These are phyloP conservation scores for Drosophila gaucha DNA, from an alignment of 2,888 invertebrate species.

Conservation along the genomic window DNA sequence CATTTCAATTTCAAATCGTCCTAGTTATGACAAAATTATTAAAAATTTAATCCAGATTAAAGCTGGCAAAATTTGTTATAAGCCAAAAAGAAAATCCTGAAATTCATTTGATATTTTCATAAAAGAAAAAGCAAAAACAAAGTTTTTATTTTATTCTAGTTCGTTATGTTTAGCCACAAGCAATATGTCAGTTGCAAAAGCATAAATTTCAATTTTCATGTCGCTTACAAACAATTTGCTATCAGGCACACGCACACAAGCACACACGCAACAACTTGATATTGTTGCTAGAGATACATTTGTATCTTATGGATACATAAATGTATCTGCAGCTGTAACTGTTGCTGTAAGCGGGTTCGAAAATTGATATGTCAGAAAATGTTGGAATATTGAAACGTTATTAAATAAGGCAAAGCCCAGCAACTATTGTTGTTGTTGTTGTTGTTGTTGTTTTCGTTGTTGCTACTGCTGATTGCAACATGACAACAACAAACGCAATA, in stretches of 20 bases:
- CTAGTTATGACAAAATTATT: too few species aligned
- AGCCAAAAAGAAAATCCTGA: constrained; percentile 6
- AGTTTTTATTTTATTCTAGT: constrained; percentile 39
- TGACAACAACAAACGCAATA: constrained; percentile 46
- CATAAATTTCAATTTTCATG: constrained; percentile 79
- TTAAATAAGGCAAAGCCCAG: constrained; percentile 74
- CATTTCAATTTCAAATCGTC: not conserved
- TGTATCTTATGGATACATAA: constrained; percentile 18
- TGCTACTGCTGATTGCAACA: constrained; percentile 58
- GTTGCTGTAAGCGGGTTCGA: constrained; percentile 55
- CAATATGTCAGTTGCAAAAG: constrained; percentile 64
- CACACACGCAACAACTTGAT: constrained; percentile 55
- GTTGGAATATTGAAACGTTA: constrained; percentile 80
- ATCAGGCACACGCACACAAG: constrained; percentile 36
- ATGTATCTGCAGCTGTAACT: constrained; percentile 27
- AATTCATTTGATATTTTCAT: constrained; percentile 3
- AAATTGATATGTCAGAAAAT: constrained; percentile 78
- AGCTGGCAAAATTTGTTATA: constrained; percentile 1
- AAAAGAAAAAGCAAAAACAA: constrained; percentile 4
- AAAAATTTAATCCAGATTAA: not conserved
- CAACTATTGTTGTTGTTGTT: constrained; percentile 46
- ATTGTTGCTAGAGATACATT: constrained; percentile 36
- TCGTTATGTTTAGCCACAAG: constrained; percentile 29
- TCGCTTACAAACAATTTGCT: constrained; percentile 75
- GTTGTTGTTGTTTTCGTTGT: constrained; percentile 13